Evolutionary conservation across 2,797 vertebrate genomes (phyloP).

Genomic region (Otolemur crassicaudatus): DNA sequence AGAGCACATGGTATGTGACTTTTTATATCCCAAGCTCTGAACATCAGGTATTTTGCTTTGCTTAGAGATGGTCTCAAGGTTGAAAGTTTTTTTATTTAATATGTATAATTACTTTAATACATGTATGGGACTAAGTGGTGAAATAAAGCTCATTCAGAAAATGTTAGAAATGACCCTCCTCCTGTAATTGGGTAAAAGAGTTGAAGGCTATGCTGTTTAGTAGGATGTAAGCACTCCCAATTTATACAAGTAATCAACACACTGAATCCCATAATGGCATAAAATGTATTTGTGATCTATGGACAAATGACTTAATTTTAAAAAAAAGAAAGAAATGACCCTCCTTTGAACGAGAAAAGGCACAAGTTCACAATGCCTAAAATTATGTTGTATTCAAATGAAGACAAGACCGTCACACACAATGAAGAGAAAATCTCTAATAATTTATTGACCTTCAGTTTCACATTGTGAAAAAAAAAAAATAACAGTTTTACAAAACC

Average conservation of each 20-base stretch:
- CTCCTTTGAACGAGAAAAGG: neutral
- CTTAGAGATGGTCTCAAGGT: neutral
- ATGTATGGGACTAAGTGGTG: neutral
- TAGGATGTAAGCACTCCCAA: too few species aligned
- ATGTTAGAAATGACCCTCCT: neutral
- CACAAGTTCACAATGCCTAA: constrained; percentile 51
- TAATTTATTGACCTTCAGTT: constrained; percentile 99
- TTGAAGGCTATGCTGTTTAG: too few species aligned
- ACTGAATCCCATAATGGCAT: too few species aligned
- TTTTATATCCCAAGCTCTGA: neutral
- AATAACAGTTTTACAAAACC: constrained; percentile 95
- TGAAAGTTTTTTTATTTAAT: neutral
- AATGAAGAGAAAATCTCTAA: constrained; percentile 95
- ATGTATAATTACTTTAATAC: neutral
- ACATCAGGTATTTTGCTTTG: neutral
- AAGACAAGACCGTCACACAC: constrained; percentile 81
- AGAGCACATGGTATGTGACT: neutral
- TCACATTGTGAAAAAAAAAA: constrained; percentile 97
- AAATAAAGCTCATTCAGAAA: neutral
- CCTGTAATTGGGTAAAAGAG: neutral
- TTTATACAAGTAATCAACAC: too few species aligned
- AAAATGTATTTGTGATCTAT: too few species aligned
- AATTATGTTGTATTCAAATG: constrained; percentile 75
- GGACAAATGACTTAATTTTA: too few species aligned
- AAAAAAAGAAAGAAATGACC: neutral